Base-by-base conservation (phyloP, 1,140 invertebrate genomes). In the Lordiphosa clarofinis region DNA sequence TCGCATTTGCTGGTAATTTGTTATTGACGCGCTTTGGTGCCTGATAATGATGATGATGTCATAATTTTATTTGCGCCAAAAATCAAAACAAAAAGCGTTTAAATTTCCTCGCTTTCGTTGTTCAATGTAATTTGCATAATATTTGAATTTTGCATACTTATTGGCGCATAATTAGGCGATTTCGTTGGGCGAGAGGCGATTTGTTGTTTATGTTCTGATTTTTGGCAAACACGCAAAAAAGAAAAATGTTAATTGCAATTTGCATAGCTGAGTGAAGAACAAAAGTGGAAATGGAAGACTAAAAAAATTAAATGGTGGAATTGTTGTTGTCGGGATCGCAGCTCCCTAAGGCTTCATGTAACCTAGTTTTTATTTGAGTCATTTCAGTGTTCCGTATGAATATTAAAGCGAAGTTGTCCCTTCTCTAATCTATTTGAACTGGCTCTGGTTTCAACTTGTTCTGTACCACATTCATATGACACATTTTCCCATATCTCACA, bases 1-100 rank as follows among this genome's bases (percentile, higher is more conserved):
- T 37, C 46, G 12, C 38, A 35, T 33, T 28, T n/a, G 11, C 38
- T 21, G 53, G 73, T 82, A 81, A 82, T 81, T 81, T 61, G 58
- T 67, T 82, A 82, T 81, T 81, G 66, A 81, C 66, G 70, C 66
- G 66, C 38, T 75, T 40, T 64, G 49, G 33, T 52, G 47, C 47
- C 44, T 56, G 60, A 12, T 19, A 15, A 28, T 42, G 21, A n/a
- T 19, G 56, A 81, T 81, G 75, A 81, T 81, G 76, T 81, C 75
- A 81, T 69, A 70, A 69, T 69, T 69, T 69, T 59, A 67, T 67
- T 67, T 47, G 28, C 31, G 36, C 50, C 56, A 47, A 61, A 72
- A 76, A 67, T 76, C 67, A 84, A 69, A 81, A 69, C 76, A 76
- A 64, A 72, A 75, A 81, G 58, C 75, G 59, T 82, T 75, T 56